These are phyloP conservation scores for Catharus fuscescens DNA, from an alignment of 2,113 vertebrate genomes.

Conservation along the genomic window DNA sequence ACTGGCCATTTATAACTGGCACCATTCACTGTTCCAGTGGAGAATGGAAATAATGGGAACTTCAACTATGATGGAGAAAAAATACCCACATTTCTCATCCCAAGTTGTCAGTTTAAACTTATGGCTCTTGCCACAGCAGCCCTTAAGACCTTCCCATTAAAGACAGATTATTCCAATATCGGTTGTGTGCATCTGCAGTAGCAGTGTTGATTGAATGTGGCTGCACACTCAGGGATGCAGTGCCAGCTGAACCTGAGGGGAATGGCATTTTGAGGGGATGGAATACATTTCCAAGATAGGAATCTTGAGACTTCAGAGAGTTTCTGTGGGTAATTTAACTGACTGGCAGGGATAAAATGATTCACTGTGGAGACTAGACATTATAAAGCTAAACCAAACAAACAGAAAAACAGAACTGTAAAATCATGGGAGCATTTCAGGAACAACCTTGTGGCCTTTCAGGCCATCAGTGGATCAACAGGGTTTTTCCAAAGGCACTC, in stretches of 20 bases:
- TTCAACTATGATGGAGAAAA: constrained; percentile 29
- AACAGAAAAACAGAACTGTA: not conserved
- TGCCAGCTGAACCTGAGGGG: not conserved
- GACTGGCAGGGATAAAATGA: not conserved
- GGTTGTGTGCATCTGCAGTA: not conserved
- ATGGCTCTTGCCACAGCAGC: not conserved
- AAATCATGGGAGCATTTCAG: not conserved
- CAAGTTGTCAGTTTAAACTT: constrained; percentile 44
- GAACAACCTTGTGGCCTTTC: not conserved
- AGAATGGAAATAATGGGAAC: constrained; percentile 55
- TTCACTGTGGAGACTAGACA: not conserved
- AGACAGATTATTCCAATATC: constrained; percentile 11
- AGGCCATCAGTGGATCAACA: not conserved
- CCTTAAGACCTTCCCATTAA: not conserved
- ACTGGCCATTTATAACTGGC: constrained; percentile 51
- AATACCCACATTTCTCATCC: constrained; percentile 21
- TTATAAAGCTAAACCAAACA: not conserved
- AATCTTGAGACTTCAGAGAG: not conserved
- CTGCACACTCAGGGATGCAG: not conserved
- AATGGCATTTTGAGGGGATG: not conserved
- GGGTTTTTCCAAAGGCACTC: accelerated
- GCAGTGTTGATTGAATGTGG: not conserved
- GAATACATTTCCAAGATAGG: not conserved
- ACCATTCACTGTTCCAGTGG: constrained; percentile 31
- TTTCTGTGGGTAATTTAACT: not conserved